Evolutionary conservation across 2,888 invertebrate genomes (phyloP).

Genomic region (Sarcophaga caerulescens): DNA sequence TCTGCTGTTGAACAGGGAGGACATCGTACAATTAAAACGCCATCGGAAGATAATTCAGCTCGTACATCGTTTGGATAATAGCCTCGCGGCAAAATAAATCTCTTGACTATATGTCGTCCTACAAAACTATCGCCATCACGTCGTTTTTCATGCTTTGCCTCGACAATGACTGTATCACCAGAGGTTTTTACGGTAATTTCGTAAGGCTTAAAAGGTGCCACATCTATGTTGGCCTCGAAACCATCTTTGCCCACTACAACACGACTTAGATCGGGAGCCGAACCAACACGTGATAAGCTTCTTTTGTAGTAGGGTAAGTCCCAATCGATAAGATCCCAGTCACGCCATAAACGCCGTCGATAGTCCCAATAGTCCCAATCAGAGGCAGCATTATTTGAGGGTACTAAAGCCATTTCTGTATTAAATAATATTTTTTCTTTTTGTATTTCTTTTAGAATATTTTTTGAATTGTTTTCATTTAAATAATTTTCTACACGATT

Average conservation of each 20-base stretch:
- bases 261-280: slow-evolving; percentile 79
- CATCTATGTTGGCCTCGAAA: slow-evolving; percentile 86
- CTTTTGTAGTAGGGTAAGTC: slow-evolving; percentile 79
- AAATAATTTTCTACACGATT: slow-evolving; percentile 23
- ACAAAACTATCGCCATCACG: slow-evolving; percentile 88
- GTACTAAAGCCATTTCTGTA: slow-evolving; percentile 76
- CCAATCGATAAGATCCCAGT: slow-evolving; percentile 79
- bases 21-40: slow-evolving; percentile 88
- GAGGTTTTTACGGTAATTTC: slow-evolving; percentile 86
- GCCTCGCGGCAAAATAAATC: slow-evolving; percentile 86
- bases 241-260: slow-evolving; percentile 84
- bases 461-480: background rate
- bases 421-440: background rate
- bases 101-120: slow-evolving; percentile 89
- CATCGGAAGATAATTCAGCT: slow-evolving; percentile 85
- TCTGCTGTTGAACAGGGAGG: slow-evolving; percentile 83
- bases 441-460: background rate
- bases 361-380: slow-evolving; percentile 80
- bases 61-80: slow-evolving; percentile 87
- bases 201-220: slow-evolving; percentile 86
- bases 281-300: slow-evolving; percentile 76
- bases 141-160: slow-evolving; percentile 87
- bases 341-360: slow-evolving; percentile 79
- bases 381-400: slow-evolving; percentile 73
- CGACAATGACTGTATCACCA: slow-evolving; percentile 84